Evolutionary conservation across 2,797 vertebrate species (phyloP), one percentile per base, ranked within the genome.

Genomic region (Lemur catta): DNA sequence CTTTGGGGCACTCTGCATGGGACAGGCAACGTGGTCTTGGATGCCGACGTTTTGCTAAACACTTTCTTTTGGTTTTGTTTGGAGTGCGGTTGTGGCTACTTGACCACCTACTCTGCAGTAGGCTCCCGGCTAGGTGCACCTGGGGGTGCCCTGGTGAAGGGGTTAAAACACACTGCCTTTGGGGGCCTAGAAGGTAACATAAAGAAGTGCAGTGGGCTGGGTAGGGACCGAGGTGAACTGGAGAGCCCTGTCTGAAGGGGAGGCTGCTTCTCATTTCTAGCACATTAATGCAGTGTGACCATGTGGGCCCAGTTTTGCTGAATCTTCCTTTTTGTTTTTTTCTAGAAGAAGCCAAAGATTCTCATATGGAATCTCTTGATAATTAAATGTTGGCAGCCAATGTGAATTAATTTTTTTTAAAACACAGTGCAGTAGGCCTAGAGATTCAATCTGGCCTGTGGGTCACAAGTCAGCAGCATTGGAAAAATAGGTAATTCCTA

Each of bases 341-440:
- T 65, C 33, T 65, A 5, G 38, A 41, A 57, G 57, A 84, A 90
- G 50, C 35, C 59, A 67, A 76, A 65, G 84, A 55, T 38, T 57
- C 91, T 84, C 80, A 59, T 84, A n/a, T 43, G 57, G 85, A 92
- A 75, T 91, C 50, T 95, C 13, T n/a, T 52, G 67, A 91, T 95
- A 86, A 74, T 94, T 88, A 96, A 94, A 94, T 84, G 79, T 84
- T 93, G 79, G 88, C 78, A 93, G 89, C 52, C n/a, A 20, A 90
- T 93, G 69, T 65, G n/a, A 85, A 84, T 95, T 80, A 72, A 85
- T 41, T 85, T 97, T 97, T 97, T 95, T 86, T 93, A 18, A 95
- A 94, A 85, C n/a, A 85, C 65, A 43, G 57, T 52, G 74, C 35
- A 4, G 6, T 24, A 93, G 89, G 50, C 61, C 55, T 79, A 57